phyloP scores from a whole-genome alignment of 92 coral and sea anemone species.

The Palythoa heliodiscus region DNA sequence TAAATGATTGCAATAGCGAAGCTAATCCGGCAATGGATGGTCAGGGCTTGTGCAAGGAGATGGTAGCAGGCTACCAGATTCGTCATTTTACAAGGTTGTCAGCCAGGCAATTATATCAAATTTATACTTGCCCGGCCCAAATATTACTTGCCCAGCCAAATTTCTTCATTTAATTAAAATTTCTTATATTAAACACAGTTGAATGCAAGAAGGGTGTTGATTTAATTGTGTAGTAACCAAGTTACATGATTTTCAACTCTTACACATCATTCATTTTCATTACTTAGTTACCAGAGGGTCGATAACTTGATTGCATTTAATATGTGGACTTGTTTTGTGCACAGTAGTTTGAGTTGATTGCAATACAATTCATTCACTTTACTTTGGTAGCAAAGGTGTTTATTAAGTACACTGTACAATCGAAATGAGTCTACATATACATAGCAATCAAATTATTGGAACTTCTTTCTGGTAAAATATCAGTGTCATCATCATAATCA shows the following conservation, averaged over 20 bases:
- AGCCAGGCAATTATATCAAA: no score
- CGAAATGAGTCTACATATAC: neutral
- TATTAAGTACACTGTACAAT: neutral
- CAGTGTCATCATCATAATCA: neutral
- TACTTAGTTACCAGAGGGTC: neutral
- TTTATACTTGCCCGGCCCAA: no score
- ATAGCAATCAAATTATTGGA: neutral
- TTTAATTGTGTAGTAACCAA: neutral
- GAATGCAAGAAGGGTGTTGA: neutral
- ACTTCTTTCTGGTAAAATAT: neutral
- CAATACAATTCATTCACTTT: slow-evolving; percentile 2
- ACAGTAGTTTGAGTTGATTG: no score
- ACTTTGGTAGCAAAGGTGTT: slow-evolving; percentile 11
- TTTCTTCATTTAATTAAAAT: no score
- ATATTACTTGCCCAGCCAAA: no score
- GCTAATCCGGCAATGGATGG: no score
- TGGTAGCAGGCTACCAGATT: no score
- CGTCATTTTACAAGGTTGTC: no score
- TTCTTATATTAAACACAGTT: neutral
- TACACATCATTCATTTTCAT: slow-evolving; percentile 28
- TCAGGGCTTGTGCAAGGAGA: no score
- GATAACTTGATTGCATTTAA: no score
- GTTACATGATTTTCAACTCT: neutral
- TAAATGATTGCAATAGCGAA: no score
- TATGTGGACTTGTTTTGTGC: no score